Percentiles rank a stretch among this genome's conserved stretches.
Conservation (phyloP, 2,113 vertebrate genomes). For the Cavia aperea region DNA sequence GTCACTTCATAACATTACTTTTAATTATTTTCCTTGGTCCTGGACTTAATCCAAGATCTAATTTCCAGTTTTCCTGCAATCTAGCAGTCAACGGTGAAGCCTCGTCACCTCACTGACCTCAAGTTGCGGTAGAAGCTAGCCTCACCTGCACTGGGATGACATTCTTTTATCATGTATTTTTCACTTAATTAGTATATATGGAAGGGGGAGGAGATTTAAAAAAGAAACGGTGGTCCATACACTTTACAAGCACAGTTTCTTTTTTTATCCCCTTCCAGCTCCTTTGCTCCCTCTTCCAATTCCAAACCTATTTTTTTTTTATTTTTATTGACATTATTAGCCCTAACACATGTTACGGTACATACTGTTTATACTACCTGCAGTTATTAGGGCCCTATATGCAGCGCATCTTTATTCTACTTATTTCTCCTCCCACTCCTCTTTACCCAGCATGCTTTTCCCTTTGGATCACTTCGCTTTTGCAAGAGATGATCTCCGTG, state of each 20-base stretch:
- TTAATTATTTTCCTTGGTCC: background rate
- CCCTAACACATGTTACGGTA: background rate
- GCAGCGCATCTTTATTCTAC: background rate
- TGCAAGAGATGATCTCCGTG: background rate
- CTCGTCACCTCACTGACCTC: background rate
- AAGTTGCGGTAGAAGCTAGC: background rate
- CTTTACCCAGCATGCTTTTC: background rate
- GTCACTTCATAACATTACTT: background rate
- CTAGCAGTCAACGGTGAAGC: background rate
- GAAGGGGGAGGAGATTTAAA: too few species aligned
- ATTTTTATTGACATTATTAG: background rate
- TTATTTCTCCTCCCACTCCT: background rate
- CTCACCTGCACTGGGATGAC: background rate
- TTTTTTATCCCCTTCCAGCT: background rate
- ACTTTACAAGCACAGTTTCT: background rate
- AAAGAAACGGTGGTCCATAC: background rate
- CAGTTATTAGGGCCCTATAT: background rate
- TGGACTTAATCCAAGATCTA: background rate
- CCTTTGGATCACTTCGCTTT: background rate
- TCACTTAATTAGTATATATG: background rate
- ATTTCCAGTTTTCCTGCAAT: conserved; percentile 6
- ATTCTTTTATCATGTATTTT: background rate
- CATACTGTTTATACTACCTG: background rate
- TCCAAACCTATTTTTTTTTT: background rate
- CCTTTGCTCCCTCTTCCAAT: background rate